These are phyloP conservation scores for Glomeris maerens DNA, from an alignment of 1,140 invertebrate genomes.

Conservation along the genomic window DNA sequence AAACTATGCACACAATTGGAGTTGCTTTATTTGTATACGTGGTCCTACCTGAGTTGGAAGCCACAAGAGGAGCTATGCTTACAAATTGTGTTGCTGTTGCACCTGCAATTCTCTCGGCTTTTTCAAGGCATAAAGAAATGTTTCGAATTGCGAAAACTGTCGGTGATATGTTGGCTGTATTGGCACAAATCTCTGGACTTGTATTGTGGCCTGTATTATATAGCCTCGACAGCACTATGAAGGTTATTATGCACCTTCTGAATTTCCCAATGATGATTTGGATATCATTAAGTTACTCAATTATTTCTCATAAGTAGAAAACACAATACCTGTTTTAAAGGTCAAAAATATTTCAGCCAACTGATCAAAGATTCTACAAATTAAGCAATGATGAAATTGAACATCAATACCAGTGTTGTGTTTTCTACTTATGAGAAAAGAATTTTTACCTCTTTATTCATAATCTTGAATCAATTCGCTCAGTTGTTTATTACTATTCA, in stretches of 20 bases:
- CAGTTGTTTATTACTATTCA: no score
- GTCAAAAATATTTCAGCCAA: no score
- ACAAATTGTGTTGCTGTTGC: conserved; percentile 20
- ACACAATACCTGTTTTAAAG: no score
- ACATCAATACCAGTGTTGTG: no score
- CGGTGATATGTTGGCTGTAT: conserved; percentile 25
- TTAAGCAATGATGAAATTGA: no score
- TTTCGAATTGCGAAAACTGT: conserved; percentile 9
- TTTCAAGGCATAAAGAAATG: neutral
- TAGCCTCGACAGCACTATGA: neutral
- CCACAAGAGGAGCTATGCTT: conserved; percentile 21
- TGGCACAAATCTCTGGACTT: conserved; percentile 24
- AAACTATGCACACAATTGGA: conserved; percentile 25
- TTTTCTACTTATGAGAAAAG: no score
- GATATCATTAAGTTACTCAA: no score
- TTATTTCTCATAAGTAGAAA: no score
- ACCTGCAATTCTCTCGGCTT: conserved; percentile 20
- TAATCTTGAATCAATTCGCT: no score
- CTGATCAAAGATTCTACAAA: no score
- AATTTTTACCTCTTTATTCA: no score
- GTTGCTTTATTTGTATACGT: conserved; percentile 26
- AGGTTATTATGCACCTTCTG: conserved; percentile 7
- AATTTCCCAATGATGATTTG: conserved; percentile 14
- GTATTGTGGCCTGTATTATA: conserved; percentile 24
- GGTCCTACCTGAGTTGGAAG: conserved; percentile 24